Conservation (phyloP, 2,113 vertebrate species). For the Thamnophis sirtalis region DNA sequence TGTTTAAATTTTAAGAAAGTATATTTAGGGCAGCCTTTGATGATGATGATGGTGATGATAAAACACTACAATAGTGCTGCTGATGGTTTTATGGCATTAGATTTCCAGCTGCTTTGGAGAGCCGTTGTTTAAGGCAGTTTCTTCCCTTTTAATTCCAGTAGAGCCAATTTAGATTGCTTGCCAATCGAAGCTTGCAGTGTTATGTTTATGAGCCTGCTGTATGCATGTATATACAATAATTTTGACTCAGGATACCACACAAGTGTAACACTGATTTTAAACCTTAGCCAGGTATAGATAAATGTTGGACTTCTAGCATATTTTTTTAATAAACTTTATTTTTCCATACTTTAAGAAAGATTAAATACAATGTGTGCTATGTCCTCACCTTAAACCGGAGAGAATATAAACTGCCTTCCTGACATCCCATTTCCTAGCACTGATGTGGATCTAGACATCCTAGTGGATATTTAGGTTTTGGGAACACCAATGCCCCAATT, state of each 20-base stretch:
- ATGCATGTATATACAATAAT: constrained; percentile 60
- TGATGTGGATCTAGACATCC: not conserved
- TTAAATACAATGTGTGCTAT: not conserved
- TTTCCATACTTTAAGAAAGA: not conserved
- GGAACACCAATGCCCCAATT: constrained; percentile 21
- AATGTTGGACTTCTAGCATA: constrained; percentile 30
- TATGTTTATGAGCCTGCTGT: constrained; percentile 63
- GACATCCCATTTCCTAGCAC: not conserved
- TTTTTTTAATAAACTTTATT: not conserved
- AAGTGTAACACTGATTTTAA: constrained; percentile 66
- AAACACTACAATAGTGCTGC: not conserved
- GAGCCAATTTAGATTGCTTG: not conserved
- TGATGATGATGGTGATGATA: no score
- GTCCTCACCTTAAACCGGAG: not conserved
- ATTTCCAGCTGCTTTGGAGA: not conserved
- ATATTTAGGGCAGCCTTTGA: not conserved
- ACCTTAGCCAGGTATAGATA: constrained; percentile 48
- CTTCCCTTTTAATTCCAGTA: not conserved
- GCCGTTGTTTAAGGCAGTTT: not conserved
- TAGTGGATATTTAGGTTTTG: not conserved
- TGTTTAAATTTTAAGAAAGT: not conserved
- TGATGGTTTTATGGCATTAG: not conserved
- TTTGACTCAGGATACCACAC: constrained; percentile 72
- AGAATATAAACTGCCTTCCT: no score
- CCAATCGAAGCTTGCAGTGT: constrained; percentile 22